Conservation (phyloP, 1,140 invertebrate genomes). For the Drosophila arizonae region DNA sequence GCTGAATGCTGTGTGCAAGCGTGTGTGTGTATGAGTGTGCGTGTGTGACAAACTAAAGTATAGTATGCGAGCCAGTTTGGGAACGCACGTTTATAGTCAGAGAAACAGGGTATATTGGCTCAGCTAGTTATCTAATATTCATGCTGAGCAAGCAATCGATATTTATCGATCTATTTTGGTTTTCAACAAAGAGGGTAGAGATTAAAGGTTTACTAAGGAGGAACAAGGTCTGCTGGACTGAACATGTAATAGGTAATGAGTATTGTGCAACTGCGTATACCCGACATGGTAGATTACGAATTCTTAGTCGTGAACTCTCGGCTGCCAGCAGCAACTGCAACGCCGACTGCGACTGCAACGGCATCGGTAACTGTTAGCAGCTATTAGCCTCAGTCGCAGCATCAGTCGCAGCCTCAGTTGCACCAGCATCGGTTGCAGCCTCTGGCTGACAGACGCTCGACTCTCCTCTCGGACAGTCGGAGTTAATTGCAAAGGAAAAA, state of each 20-base stretch:
- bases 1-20: neutral
- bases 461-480: constrained; percentile 18
- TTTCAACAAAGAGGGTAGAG: too few species aligned
- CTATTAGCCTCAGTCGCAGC: constrained; percentile 28
- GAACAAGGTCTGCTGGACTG: too few species aligned
- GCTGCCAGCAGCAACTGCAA: constrained; percentile 22
- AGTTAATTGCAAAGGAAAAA: constrained; percentile 52
- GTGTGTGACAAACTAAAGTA: constrained; percentile 5
- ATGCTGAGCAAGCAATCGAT: too few species aligned
- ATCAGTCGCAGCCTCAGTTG: neutral
- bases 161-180: too few species aligned
- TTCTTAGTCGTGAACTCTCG: constrained; percentile 28
- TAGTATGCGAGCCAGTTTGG: constrained; percentile 35
- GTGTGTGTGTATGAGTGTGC: neutral
- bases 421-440: too few species aligned
- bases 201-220: too few species aligned
- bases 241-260: too few species aligned
- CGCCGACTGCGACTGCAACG: constrained; percentile 25
- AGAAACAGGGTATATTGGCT: too few species aligned
- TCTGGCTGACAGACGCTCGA: constrained; percentile 1
- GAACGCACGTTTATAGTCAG: neutral
- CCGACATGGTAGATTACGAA: too few species aligned
- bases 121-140: too few species aligned
- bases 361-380: constrained; percentile 40
- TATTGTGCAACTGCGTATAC: too few species aligned